These are phyloP conservation scores for Dinomys branickii DNA, from an alignment of 2,113 vertebrate species.

Conservation along the genomic window DNA sequence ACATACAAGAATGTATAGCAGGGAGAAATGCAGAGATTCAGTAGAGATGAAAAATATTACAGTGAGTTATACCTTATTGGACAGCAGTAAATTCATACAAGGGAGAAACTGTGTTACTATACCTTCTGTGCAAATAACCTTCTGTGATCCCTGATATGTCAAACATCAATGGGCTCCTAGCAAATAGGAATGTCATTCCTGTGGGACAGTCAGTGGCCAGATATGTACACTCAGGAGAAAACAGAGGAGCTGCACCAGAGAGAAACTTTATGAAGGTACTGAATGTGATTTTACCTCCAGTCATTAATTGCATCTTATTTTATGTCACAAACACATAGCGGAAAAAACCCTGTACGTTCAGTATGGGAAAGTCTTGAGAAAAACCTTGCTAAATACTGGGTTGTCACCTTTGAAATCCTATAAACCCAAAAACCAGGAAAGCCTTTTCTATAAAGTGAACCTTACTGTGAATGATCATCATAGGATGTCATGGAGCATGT, in stretches of 20 bases:
- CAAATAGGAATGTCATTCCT: background rate
- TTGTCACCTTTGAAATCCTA: background rate
- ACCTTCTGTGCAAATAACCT: background rate
- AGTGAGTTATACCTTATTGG: background rate
- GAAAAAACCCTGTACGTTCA: background rate
- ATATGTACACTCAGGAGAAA: background rate
- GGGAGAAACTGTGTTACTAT: background rate
- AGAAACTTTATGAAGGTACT: background rate
- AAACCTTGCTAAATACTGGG: background rate
- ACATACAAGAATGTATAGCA: background rate
- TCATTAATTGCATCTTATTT: slow-evolving; percentile 58
- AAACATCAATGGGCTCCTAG: background rate
- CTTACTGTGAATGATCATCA: background rate
- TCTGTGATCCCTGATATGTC: background rate
- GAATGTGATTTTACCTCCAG: background rate
- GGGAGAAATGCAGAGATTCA: background rate
- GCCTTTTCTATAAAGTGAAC: background rate
- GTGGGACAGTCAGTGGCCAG: slow-evolving; percentile 24
- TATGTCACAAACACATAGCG: slow-evolving; percentile 54
- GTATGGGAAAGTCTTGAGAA: background rate
- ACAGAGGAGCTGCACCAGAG: slow-evolving; percentile 12
- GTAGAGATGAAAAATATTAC: slow-evolving; percentile 13
- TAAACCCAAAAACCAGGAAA: background rate
- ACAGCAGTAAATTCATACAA: background rate
- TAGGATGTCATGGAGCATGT: background rate